phyloP scores from a whole-genome alignment of 2,888 invertebrate genomes.

The Nemotelus nigrinus region DNA sequence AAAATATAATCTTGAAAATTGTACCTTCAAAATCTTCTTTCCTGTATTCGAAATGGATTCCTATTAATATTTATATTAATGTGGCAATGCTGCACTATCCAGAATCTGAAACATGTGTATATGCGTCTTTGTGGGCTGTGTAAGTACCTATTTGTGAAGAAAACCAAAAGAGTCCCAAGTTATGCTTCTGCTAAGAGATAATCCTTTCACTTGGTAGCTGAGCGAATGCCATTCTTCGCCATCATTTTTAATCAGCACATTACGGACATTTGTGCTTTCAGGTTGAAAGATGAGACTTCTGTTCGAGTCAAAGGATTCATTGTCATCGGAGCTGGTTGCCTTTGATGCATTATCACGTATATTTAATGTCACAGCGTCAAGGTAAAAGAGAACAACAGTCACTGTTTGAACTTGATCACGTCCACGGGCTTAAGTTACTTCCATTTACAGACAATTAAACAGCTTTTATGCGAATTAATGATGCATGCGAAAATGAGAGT shows the following conservation, averaged over 20 bases:
- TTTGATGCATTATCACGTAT: constrained; percentile 34
- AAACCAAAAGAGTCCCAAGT: constrained; percentile 10
- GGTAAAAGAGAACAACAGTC: constrained; percentile 6
- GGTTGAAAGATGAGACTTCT: neutral
- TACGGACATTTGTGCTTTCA: constrained; percentile 15
- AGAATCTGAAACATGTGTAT: neutral
- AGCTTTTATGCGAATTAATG: constrained; percentile 36
- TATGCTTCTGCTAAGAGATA: constrained; percentile 17
- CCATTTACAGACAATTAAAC: constrained; percentile 36
- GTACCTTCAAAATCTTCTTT: too few species aligned
- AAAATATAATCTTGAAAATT: too few species aligned
- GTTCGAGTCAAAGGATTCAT: constrained; percentile 39
- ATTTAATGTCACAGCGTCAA: constrained; percentile 30
- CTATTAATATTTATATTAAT: too few species aligned
- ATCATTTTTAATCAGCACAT: constrained; percentile 36
- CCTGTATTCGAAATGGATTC: too few species aligned
- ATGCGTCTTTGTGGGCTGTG: constrained; percentile 8
- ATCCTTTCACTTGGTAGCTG: constrained; percentile 15
- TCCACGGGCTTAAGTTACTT: constrained; percentile 26
- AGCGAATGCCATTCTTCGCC: neutral
- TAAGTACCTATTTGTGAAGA: constrained; percentile 29
- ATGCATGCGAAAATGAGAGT: constrained; percentile 13
- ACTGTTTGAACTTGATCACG: constrained; percentile 41
- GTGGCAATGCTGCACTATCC: too few species aligned
- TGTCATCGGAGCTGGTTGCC: constrained; percentile 3